Evolutionary conservation across 2,888 invertebrate species (phyloP), one percentile per base, ranked within the genome.

Genomic region (Phaedon cochleariae): DNA sequence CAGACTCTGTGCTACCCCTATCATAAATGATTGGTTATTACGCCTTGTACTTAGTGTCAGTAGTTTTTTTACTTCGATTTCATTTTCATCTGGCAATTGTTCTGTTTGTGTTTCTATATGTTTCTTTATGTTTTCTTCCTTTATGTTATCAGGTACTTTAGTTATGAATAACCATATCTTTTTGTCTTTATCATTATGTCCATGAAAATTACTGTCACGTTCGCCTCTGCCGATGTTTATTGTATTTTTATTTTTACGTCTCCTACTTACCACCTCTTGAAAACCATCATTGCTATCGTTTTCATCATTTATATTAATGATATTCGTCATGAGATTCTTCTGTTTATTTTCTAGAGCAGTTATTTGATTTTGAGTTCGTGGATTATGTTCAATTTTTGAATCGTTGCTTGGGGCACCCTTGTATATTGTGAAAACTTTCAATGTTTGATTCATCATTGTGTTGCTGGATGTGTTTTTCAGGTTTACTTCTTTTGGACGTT

Each of bases 91-190:
- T 21, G 26, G 26, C n/a, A n/a, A n/a, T n/a, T n/a, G n/a, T n/a
- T n/a, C n/a, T n/a, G n/a, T n/a, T n/a, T n/a, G n/a, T n/a, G n/a
- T n/a, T n/a, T n/a, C n/a, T n/a, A n/a, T n/a, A n/a, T n/a, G n/a
- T n/a, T n/a, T n/a, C n/a, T n/a, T 51, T 51, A 51, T 52, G 18
- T 29, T 52, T 26, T 52, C 29, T 52, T 52, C 52, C n/a, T 52
- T 15, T 22, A 52, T 29, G n/a, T 52, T 10, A 29, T 29, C 52
- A 6, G 26, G 52, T 9, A 52, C 52, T 52, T n/a, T n/a, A n/a
- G n/a, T n/a, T n/a, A n/a, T n/a, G n/a, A n/a, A n/a, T n/a, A n/a
- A n/a, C n/a, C n/a, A 51, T 51, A 51, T 51, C 18, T 51, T 51
- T 51, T 51, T 51, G 51, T 22, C 21, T 51, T 51, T 7, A 12